Evolutionary conservation across 2,797 vertebrate species (phyloP), one percentile per base, ranked within the genome.

Genomic region (Ibycter americanus): DNA sequence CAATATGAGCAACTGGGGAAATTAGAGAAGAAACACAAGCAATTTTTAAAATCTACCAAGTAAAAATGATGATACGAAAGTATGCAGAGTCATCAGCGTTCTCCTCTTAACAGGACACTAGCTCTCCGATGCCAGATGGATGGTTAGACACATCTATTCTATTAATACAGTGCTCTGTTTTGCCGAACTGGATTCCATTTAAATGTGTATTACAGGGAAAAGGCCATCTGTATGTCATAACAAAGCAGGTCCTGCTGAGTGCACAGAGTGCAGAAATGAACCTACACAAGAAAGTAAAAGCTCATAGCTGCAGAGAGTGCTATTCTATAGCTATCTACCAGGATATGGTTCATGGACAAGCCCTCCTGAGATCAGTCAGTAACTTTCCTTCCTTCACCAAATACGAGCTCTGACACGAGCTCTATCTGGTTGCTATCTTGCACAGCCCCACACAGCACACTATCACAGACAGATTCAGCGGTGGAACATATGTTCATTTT

Each of bases 251-350:
- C 47, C 1, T 31, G 9, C 82, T 32, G 71, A 44, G 40, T 40
- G 27, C 46, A 2, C 25, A 13, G 40, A 10, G 49, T 4, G 11
- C 6, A 29, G 34, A 20, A 0, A 1, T 0, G 3, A 67, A n/a
- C 22, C 25, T 31, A 11, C 21, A 46, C 16, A 32, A 12, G 46
- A 22, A 66, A 52, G 16, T 6, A 4, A 44, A 61, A 84, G 31
- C 63, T 71, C 15, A 20, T 55, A 47, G 44, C 31, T 15, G 20
- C 63, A 21, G 36, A 40, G 38, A 46, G 47, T 15, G 52, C 51
- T 65, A 16, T 14, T 74, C 34, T 29, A 40, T 51, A 63, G 83
- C 23, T 11, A 6, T 36, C n/a, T 67, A 76, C 18, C 26, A 83
- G 29, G 15, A 29, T 2, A 4, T 0, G 12, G 14, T 0, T 65